Conservation (phyloP, 2,113 vertebrate genomes). For the Sapajus apella region DNA sequence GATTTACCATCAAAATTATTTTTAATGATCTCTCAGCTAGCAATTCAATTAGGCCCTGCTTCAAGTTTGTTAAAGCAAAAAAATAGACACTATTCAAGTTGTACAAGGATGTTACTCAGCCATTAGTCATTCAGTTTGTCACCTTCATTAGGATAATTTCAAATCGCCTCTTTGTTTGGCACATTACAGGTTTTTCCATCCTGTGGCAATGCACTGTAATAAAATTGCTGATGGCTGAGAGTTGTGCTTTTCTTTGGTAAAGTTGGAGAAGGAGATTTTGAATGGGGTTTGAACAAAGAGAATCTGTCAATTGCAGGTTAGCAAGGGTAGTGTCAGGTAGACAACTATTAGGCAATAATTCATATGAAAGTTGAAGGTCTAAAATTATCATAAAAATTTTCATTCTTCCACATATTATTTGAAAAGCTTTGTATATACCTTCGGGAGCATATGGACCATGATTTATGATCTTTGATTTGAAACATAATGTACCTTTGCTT, state of each 20-base stretch:
- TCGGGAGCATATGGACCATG: background rate
- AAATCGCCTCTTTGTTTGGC: background rate
- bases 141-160: constrained; percentile 24
- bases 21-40: background rate
- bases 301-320: background rate
- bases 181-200: background rate
- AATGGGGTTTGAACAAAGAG: background rate
- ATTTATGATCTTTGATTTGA: background rate
- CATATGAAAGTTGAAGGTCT: background rate
- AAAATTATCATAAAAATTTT: background rate
- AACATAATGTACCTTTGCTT: background rate
- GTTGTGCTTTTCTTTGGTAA: background rate
- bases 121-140: constrained; percentile 47
- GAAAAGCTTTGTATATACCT: background rate
- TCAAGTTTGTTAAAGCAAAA: constrained; percentile 40
- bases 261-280: background rate
- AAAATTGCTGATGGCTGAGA: background rate
- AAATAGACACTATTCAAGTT: constrained; percentile 45
- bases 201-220: background rate
- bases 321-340: background rate
- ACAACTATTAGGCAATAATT: background rate
- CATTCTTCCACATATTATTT: background rate
- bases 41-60: background rate
- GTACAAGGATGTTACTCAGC: background rate
- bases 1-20: constrained; percentile 1